Conservation (phyloP, 1,140 invertebrate species). For the Drosophila melanica region DNA sequence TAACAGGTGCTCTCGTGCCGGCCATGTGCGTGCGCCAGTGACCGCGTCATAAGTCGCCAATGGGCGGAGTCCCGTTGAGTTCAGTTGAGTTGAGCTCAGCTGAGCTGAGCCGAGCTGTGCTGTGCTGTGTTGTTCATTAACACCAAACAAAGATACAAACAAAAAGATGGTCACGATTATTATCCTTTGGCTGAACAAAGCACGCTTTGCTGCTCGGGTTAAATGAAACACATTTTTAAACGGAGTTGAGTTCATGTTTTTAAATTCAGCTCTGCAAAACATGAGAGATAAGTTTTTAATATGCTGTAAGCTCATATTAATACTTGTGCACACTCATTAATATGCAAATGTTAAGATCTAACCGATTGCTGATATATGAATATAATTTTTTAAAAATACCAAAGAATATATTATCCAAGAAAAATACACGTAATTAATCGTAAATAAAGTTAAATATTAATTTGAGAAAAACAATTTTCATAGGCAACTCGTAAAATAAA, state of each 20-base stretch:
- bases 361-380: too few species aligned
- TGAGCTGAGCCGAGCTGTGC: conserved; percentile 25
- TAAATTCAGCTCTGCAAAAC: too few species aligned
- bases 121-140: conserved; percentile 53
- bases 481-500: too few species aligned
- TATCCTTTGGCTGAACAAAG: conserved; percentile 8
- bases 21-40: conserved; percentile 12
- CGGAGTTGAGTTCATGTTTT: neutral
- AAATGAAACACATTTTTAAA: conserved; percentile 11
- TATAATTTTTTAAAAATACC: too few species aligned
- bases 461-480: too few species aligned
- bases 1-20: conserved; percentile 10
- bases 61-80: conserved; percentile 25
- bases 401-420: too few species aligned
- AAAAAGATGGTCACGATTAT: conserved; percentile 3
- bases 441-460: too few species aligned
- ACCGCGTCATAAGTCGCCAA: conserved; percentile 54
- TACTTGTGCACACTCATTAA: too few species aligned
- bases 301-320: too few species aligned
- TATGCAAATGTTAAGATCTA: too few species aligned
- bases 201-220: conserved; percentile 12
- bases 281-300: too few species aligned
- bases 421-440: too few species aligned
- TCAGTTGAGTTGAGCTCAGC: conserved; percentile 11
- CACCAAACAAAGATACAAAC: conserved; percentile 38